Percentiles rank a stretch among this genome's conserved stretches.
phyloP scores from a whole-genome alignment of 1,140 invertebrate genomes.

The Drusus annulatus region DNA sequence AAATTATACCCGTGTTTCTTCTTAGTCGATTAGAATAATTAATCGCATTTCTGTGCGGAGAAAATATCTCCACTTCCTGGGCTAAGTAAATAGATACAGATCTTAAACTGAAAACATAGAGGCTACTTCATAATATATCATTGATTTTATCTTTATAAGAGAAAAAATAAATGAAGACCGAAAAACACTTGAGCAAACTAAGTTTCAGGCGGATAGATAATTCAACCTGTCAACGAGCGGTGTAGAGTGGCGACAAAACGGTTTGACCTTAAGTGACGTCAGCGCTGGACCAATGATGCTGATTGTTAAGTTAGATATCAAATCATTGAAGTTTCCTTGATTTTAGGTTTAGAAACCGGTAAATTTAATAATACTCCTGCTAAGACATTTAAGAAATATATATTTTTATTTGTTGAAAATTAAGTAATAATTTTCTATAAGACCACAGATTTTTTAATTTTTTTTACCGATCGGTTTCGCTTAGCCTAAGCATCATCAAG shows the following conservation, averaged over 20 bases:
- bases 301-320: slow-evolving; percentile 26
- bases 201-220: slow-evolving; percentile 44
- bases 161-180: slow-evolving; percentile 31
- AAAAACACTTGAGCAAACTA: slow-evolving; percentile 38
- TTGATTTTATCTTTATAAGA: slow-evolving; percentile 32
- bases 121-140: slow-evolving; percentile 28
- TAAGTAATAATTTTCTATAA: no score
- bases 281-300: slow-evolving; percentile 1
- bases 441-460: no score
- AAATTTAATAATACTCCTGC: neutral
- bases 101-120: slow-evolving; percentile 12
- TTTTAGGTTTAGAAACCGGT: slow-evolving; percentile 31
- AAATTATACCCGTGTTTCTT: no score
- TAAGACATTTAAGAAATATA: slow-evolving; percentile 5
- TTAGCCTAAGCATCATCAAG: no score
- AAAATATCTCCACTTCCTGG: slow-evolving; percentile 28
- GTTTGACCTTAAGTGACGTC: slow-evolving; percentile 46
- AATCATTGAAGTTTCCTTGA: slow-evolving; percentile 34
- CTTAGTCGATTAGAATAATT: no score
- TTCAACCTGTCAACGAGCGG: slow-evolving; percentile 43
- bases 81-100: slow-evolving; percentile 8
- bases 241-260: slow-evolving; percentile 49
- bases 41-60: no score
- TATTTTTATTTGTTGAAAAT: no score
- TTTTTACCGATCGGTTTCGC: no score